Percentiles rank a stretch among this genome's conserved stretches.
Evolutionary conservation across 2,888 invertebrate species (phyloP).

Genomic region (Phytoseiulus persimilis): DNA sequence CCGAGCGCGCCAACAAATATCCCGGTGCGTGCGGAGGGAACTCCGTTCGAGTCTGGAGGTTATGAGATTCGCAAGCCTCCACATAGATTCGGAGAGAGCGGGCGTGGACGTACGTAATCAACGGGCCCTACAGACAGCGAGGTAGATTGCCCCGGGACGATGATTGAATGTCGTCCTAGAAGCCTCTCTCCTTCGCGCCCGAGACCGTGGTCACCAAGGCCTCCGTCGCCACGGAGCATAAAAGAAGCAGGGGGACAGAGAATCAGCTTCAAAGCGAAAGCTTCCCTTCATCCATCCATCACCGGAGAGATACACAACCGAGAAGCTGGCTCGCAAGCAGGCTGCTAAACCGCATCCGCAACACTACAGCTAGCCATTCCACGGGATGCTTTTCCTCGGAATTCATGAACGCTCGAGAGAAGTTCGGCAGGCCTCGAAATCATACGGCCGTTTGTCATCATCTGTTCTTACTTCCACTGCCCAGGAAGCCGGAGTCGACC

Average conservation of each 20-base stretch:
- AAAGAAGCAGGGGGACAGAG: not conserved
- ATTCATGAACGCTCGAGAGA: not conserved
- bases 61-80: not conserved
- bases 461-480: not conserved
- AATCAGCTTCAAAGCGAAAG: not conserved
- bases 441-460: not conserved
- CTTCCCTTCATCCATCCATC: not conserved
- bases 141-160: not conserved
- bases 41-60: not conserved
- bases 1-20: not conserved
- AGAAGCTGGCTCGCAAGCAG: not conserved
- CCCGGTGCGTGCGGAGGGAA: not conserved
- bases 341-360: not conserved
- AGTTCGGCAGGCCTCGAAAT: not conserved
- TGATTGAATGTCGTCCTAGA: not conserved
- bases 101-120: not conserved
- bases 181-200: not conserved
- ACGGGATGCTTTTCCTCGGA: not conserved
- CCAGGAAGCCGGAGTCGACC: not conserved
- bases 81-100: not conserved
- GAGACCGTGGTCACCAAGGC: not conserved
- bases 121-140: not conserved
- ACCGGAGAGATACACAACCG: not conserved
- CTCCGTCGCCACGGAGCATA: too few relatives aligned
- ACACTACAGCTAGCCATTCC: not conserved